Conservation (phyloP, 1,140 invertebrate genomes). For the Sminthurides bifidus region DNA sequence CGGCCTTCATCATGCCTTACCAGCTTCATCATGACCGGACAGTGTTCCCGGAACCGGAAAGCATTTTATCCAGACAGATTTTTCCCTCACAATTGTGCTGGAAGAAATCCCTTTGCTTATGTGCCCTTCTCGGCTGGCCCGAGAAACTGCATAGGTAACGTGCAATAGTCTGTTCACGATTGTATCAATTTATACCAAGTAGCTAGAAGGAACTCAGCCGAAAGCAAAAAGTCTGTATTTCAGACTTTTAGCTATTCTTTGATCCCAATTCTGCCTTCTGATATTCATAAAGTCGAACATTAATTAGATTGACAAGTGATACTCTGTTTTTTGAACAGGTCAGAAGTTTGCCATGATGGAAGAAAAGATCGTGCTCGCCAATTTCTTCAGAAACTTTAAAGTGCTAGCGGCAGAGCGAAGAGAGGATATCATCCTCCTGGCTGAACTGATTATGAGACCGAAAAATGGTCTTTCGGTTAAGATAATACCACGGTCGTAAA, state of each 20-base stretch:
- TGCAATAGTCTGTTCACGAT: too few species aligned
- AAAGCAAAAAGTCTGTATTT: too few species aligned
- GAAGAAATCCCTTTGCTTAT: slow-evolving; percentile 35
- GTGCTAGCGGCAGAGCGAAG: slow-evolving; percentile 50
- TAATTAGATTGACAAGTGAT: too few species aligned
- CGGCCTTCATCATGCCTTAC: slow-evolving; percentile 24
- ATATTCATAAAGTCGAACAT: too few species aligned
- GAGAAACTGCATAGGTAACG: slow-evolving; percentile 38
- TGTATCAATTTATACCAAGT: too few species aligned
- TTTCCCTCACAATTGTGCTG: slow-evolving; percentile 36
- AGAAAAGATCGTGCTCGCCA: too few species aligned
- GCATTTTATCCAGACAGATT: slow-evolving; percentile 46
- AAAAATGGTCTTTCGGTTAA: slow-evolving; percentile 25
- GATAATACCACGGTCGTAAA: not conserved
- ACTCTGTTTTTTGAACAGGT: too few species aligned
- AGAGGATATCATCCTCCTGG: slow-evolving; percentile 59
- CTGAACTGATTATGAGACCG: slow-evolving; percentile 70
- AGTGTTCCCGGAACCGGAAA: slow-evolving; percentile 46
- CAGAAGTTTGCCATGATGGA: too few species aligned
- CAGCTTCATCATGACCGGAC: slow-evolving; percentile 41
- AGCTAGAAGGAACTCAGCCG: too few species aligned
- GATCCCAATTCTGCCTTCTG: too few species aligned
- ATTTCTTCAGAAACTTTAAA: slow-evolving; percentile 34
- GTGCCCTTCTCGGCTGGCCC: slow-evolving; percentile 43
- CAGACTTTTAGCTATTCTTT: too few species aligned